Percentiles rank a stretch among this genome's conserved stretches.
Evolutionary conservation across 2,797 vertebrate species (phyloP).

Genomic region (Acipenser oxyrinchus): DNA sequence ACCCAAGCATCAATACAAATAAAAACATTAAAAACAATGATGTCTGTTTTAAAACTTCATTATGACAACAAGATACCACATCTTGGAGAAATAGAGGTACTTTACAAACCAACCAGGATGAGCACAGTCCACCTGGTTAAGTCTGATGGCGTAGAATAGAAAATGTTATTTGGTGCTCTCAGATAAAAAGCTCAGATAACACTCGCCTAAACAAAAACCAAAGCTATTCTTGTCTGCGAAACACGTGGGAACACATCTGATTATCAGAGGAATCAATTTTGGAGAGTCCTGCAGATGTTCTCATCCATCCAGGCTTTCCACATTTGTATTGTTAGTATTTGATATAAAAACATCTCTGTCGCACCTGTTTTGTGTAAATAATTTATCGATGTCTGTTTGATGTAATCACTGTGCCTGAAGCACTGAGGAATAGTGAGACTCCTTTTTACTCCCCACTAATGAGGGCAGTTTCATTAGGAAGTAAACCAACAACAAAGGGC

Average conservation of each 20-base stretch:
- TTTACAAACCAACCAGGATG: too few species aligned
- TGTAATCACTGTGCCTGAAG: neutral
- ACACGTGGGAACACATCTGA: neutral
- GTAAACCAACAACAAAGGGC: neutral
- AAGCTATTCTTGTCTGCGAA: neutral
- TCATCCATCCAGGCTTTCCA: neutral
- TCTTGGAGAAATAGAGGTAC: too few species aligned
- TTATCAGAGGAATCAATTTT: neutral
- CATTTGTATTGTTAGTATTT: neutral
- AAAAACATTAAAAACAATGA: too few species aligned
- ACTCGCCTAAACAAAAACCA: neutral
- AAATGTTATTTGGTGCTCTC: slow-evolving; percentile 1
- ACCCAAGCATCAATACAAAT: too few species aligned
- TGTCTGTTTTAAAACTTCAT: too few species aligned
- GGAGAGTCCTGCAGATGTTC: neutral
- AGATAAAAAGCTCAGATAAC: too few species aligned
- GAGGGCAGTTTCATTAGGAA: neutral
- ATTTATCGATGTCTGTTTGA: slow-evolving; percentile 2
- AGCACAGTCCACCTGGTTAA: neutral
- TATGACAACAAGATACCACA: too few species aligned
- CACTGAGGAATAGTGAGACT: neutral
- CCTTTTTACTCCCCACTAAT: neutral
- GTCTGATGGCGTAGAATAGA: neutral
- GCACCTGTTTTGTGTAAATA: neutral
- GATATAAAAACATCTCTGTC: neutral